phyloP scores from a whole-genome alignment of 1,140 invertebrate species.

The Homalodisca vitripennis region DNA sequence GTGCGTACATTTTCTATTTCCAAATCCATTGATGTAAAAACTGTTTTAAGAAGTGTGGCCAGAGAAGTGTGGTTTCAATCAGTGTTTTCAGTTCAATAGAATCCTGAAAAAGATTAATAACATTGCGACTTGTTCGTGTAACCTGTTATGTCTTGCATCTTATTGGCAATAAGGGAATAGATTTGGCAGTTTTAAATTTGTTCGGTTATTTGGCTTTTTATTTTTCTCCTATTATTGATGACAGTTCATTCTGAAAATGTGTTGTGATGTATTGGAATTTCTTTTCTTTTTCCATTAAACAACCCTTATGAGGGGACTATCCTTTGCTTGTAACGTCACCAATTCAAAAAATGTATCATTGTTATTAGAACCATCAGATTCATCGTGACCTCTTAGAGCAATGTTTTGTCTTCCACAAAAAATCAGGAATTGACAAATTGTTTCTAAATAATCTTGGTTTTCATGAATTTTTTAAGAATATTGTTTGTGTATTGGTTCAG shows the following conservation, averaged over 20 bases:
- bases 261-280: slow-evolving; percentile 12
- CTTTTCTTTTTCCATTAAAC: slow-evolving; percentile 14
- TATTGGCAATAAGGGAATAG: slow-evolving; percentile 27
- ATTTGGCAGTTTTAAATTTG: slow-evolving; percentile 28
- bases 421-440: slow-evolving; percentile 14
- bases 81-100: slow-evolving; percentile 34
- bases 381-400: slow-evolving; percentile 20
- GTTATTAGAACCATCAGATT: slow-evolving; percentile 15
- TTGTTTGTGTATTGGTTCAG: slow-evolving; percentile 1
- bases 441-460: slow-evolving; percentile 7
- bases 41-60: slow-evolving; percentile 32
- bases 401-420: slow-evolving; percentile 27
- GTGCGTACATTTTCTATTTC: slow-evolving; percentile 32
- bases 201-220: neutral
- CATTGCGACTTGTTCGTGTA: slow-evolving; percentile 29
- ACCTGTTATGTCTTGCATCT: slow-evolving; percentile 28
- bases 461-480: slow-evolving; percentile 7
- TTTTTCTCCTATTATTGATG: slow-evolving; percentile 19
- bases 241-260: slow-evolving; percentile 19
- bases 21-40: slow-evolving; percentile 29
- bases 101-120: slow-evolving; percentile 32
- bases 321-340: slow-evolving; percentile 8
- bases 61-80: slow-evolving; percentile 28
- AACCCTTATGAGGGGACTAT: slow-evolving; percentile 4
- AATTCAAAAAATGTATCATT: slow-evolving; percentile 22